Percentiles rank a stretch among this genome's conserved stretches.
Conservation (phyloP, 2,113 vertebrate genomes). For the Cheirogaleus medius region DNA sequence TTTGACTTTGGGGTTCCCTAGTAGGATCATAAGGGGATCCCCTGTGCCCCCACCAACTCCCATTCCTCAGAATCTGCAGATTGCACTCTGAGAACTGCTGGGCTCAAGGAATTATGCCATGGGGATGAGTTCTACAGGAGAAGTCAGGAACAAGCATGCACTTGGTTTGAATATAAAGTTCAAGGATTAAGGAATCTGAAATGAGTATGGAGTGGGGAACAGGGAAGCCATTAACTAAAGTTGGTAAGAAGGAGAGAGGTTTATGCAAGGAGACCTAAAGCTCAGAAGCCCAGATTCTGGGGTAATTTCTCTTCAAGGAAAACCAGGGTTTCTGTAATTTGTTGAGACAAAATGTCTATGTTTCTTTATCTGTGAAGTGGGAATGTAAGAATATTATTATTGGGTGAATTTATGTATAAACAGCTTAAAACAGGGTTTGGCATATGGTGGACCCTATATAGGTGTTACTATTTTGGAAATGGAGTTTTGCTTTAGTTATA, state of each 20-base stretch:
- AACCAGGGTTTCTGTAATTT: background rate
- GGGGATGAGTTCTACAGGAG: background rate
- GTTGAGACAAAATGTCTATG: background rate
- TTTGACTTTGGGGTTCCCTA: background rate
- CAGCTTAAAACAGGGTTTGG: background rate
- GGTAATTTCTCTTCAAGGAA: background rate
- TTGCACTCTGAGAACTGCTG: background rate
- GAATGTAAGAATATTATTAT: background rate
- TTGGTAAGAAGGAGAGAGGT: background rate
- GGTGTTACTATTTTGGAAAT: background rate
- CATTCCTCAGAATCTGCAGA: background rate
- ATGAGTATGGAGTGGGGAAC: background rate
- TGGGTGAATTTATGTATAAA: background rate
- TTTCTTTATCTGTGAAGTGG: background rate
- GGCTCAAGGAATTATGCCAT: background rate
- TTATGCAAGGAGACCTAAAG: background rate
- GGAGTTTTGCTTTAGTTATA: background rate
- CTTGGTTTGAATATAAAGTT: background rate
- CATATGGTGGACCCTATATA: background rate
- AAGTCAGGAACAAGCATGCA: background rate
- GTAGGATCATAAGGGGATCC: background rate
- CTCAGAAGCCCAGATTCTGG: background rate
- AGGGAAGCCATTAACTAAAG: background rate
- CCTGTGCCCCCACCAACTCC: accelerated
- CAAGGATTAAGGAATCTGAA: background rate